Base-by-base conservation (phyloP, 1,140 invertebrate genomes). In the Plectrocnemia conspersa region DNA sequence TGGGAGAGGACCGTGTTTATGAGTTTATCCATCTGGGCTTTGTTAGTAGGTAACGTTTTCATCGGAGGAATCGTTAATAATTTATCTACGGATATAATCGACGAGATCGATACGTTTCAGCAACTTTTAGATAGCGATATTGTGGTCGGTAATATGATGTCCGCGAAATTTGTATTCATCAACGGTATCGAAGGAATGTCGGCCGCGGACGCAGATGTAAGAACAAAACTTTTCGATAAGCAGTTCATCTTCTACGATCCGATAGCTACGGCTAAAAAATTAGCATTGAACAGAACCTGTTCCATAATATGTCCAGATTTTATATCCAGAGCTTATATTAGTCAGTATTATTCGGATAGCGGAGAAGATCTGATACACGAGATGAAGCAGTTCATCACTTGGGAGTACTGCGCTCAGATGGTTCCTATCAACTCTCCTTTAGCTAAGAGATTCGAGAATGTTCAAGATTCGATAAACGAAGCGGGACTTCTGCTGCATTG, bases 21-120 rank as follows among this genome's bases (percentile, higher is more conserved):
- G 11, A 19, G 25, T 22, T 16, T 59, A 2, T 13, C 46, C 4
- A 7, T 38, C 2, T 59, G 57, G 57, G 21, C 50, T 1, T 48
- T 59, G n/a, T 44, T 44, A 10, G 15, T 59, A 3, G 50, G 45
- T 1, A 59, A 54, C 19, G 33, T 52, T 7, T 59, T 48, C 16
- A 44, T 47, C 3, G 52, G 45, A 2, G 45, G 21, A 7, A 54
- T 59, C 15, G 32, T 50, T 4, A 54, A 18, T 2, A 25, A 21
- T 19, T 44, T 59, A 2, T 25, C 52, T 36, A 23, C 33, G 1
- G n/a, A 23, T 2, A 24, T 23, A 18, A 38, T 16, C 23, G 10
- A 25, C 7, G 33, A 59, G 18, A 45, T 54, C 2, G 32, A 59
- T n/a, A 59, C 57, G n/a, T 46, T 54, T 2, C 27, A 59, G 16